Percentiles rank a stretch among this genome's conserved stretches.
Evolutionary conservation across 2,113 vertebrate species (phyloP).

Genomic region (Melanerpes formicivorus): DNA sequence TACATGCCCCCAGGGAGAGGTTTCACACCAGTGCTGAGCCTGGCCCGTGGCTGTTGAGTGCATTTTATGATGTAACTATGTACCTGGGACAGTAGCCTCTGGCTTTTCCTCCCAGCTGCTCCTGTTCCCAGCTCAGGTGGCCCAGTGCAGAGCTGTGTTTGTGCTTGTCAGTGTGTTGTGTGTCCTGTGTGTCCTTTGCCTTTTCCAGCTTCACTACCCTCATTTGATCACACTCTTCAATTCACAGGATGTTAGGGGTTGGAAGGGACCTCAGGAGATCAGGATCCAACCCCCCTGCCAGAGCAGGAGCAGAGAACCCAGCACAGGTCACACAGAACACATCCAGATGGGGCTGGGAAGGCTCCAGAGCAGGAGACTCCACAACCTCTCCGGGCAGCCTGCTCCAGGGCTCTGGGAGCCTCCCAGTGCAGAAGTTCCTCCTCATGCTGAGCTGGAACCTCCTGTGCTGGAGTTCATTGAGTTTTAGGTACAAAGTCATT

Average conservation of each 20-base stretch:
- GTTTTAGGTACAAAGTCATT: background rate
- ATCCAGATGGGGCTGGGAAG: no score
- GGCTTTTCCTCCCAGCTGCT: background rate
- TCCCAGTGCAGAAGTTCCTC: no score
- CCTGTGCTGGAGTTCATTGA: no score
- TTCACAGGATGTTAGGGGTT: no score
- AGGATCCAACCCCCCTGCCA: no score
- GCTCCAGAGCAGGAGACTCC: no score
- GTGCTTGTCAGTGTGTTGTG: background rate
- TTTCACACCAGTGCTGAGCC: background rate
- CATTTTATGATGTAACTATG: background rate
- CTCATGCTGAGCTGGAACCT: no score
- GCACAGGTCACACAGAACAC: no score
- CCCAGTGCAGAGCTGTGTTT: background rate
- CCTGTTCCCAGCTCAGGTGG: background rate
- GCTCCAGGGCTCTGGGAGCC: no score
- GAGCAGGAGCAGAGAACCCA: no score
- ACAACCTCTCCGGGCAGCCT: no score
- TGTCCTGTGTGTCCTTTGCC: background rate
- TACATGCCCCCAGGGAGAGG: background rate
- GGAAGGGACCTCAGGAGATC: no score
- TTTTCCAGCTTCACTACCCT: background rate
- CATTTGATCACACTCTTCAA: background rate
- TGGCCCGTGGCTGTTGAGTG: background rate
- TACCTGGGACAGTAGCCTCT: background rate